Evolutionary conservation across 2,113 vertebrate genomes (phyloP).

Genomic region (Scytalopus superciliaris): DNA sequence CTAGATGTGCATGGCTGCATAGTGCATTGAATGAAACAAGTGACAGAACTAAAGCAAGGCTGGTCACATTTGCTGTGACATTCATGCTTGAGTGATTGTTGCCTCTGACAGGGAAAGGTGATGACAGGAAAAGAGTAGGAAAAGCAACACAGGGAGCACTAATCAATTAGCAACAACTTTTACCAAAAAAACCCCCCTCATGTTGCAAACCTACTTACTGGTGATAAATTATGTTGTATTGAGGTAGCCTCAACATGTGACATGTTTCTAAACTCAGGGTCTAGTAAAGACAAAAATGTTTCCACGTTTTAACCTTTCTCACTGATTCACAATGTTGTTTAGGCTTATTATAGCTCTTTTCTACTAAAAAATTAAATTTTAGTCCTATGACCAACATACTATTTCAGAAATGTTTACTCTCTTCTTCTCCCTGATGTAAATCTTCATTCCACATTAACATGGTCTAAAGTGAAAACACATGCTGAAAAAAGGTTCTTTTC

Average conservation of each 20-base stretch:
- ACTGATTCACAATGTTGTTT: not conserved
- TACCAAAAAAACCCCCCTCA: not conserved
- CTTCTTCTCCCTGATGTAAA: not conserved
- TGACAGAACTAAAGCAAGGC: not conserved
- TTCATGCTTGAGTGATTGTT: not conserved
- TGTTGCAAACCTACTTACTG: not conserved
- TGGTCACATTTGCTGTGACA: not conserved
- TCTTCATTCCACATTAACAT: not conserved
- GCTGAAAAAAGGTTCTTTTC: not conserved
- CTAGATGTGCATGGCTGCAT: not conserved
- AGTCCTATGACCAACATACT: not conserved
- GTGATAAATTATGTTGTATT: not conserved
- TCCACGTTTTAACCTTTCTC: not conserved
- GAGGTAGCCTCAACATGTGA: not conserved
- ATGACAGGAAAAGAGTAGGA: not conserved
- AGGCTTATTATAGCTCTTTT: not conserved
- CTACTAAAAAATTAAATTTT: not conserved
- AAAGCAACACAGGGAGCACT: not conserved
- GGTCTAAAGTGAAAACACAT: not conserved
- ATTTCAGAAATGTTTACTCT: not conserved
- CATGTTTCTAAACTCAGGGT: not conserved
- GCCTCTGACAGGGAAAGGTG: not conserved
- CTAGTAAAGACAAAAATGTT: not conserved
- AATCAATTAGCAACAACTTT: not conserved
- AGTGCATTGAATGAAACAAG: not conserved